Evolutionary conservation across 2,888 invertebrate genomes (phyloP).

Genomic region (Tenthredo livida): DNA sequence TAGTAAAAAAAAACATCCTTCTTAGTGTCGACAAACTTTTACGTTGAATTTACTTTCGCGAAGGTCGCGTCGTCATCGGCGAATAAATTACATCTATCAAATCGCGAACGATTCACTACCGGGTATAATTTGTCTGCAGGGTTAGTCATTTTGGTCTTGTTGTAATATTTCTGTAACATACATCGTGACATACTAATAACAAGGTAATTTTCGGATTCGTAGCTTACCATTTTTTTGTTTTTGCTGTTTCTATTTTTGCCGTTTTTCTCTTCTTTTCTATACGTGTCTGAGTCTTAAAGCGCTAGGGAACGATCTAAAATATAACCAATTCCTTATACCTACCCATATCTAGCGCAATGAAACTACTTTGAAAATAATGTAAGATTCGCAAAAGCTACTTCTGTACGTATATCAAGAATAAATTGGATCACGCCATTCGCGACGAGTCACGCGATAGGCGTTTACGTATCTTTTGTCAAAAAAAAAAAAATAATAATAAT

Average conservation of each 20-base stretch:
- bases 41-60: not conserved
- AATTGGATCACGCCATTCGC: slow-evolving; percentile 37
- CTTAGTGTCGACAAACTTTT: not conserved
- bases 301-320: not conserved
- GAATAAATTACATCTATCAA: slow-evolving; percentile 9
- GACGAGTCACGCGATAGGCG: slow-evolving; percentile 35
- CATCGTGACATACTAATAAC: slow-evolving; percentile 6
- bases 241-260: not conserved
- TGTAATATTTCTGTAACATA: not conserved
- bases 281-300: not conserved
- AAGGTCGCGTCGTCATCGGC: not conserved
- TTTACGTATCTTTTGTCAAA: slow-evolving; percentile 3
- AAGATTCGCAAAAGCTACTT: not conserved
- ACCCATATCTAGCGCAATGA: not conserved
- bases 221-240: not conserved
- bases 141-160: not conserved
- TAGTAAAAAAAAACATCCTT: not conserved
- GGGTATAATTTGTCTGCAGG: not conserved
- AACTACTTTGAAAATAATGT: not conserved
- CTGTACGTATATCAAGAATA: slow-evolving; percentile 20
- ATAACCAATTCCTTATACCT: not conserved
- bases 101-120: slow-evolving; percentile 1
- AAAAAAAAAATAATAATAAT: not conserved
- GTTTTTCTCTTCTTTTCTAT: not conserved
- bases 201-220: not conserved